Evolutionary conservation across 2,113 vertebrate species (phyloP), one percentile per base, ranked within the genome.

Genomic region (Rhegmatorhina hoffmannsi): DNA sequence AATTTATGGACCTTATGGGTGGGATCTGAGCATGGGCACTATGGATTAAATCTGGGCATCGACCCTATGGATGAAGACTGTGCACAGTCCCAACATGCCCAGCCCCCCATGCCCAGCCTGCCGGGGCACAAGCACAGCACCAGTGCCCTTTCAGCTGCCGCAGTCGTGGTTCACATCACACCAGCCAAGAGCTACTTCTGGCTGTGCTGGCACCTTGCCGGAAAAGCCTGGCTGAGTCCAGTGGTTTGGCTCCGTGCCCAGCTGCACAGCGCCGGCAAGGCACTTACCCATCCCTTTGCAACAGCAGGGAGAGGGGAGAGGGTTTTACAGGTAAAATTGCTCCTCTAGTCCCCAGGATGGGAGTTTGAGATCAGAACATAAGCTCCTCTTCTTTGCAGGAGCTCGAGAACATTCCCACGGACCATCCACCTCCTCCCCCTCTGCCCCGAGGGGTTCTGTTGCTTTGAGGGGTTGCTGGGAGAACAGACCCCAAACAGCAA

Each of bases 141-240:
- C 13, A 1, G 1, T 3, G 25, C 25, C 1, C 24, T 14, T 21
- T 2, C 10, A 50, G 50, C 34, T 2, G 1, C 26, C 7, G 33
- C 9, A 0, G 53, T 70, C 19, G 17, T 2, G 58, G 33, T 18
- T 88, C 43, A 5, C 58, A 10, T 40, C 58, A 0, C 87, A 1
- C 17, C 18, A 9, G 53, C 9, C 20, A 14, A n/a, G 33, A 13
- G 70, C 55, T 31, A 2, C 2, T 13, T n/a, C 82, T 13, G 58
- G 7, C 21, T 5, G 7, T 5, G 44, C 60, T 20, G 3, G 17
- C 24, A 34, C 31, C 31, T 21, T 13, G 28, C 59, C 10, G 23
- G 79, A 62, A 84, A 70, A 69, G 28, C 29, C 9, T 13, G 0
- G 11, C 29, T 7, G 21, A 70, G 28, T 25, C 47, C 49, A 1